A percentile compares a stretch with the other conserved stretches of the same genome.
phyloP scores from a whole-genome alignment of 1,140 invertebrate genomes.

The Drosophila burlai region DNA sequence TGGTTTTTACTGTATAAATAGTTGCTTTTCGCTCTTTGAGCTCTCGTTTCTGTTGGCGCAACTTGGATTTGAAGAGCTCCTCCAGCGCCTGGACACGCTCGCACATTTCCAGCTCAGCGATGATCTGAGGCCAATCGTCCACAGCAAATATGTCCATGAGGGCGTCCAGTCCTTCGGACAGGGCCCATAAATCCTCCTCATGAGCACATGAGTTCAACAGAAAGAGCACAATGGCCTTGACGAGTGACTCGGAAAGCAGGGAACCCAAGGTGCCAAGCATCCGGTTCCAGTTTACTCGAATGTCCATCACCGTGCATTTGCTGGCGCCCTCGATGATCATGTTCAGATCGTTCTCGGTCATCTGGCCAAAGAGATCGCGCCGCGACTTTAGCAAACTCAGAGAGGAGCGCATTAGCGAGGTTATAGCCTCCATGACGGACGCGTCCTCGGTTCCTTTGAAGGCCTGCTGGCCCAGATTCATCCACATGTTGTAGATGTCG shows the following conservation, averaged over 20 bases:
- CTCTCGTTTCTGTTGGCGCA: constrained; percentile 88
- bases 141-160: constrained; percentile 92
- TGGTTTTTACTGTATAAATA: constrained; percentile 89
- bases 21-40: constrained; percentile 89
- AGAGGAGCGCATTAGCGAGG: constrained; percentile 71
- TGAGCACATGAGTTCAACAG: constrained; percentile 54
- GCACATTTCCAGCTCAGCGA: constrained; percentile 88
- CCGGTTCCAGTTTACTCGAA: constrained; percentile 89
- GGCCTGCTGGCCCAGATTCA: constrained; percentile 70
- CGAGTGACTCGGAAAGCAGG: constrained; percentile 72
- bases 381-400: constrained; percentile 63
- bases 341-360: constrained; percentile 81
- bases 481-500: constrained; percentile 72
- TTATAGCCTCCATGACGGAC: constrained; percentile 63
- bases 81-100: constrained; percentile 87
- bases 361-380: constrained; percentile 77
- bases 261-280: constrained; percentile 88
- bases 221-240: constrained; percentile 67
- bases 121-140: constrained; percentile 89
- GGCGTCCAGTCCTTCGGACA: constrained; percentile 91
- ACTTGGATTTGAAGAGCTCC: constrained; percentile 89
- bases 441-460: constrained; percentile 63
- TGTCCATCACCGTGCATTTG: constrained; percentile 87
- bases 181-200: constrained; percentile 88
- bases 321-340: constrained; percentile 88